These are phyloP conservation scores for Bombycilla garrulus DNA, from an alignment of 2,113 vertebrate species.

Conservation along the genomic window DNA sequence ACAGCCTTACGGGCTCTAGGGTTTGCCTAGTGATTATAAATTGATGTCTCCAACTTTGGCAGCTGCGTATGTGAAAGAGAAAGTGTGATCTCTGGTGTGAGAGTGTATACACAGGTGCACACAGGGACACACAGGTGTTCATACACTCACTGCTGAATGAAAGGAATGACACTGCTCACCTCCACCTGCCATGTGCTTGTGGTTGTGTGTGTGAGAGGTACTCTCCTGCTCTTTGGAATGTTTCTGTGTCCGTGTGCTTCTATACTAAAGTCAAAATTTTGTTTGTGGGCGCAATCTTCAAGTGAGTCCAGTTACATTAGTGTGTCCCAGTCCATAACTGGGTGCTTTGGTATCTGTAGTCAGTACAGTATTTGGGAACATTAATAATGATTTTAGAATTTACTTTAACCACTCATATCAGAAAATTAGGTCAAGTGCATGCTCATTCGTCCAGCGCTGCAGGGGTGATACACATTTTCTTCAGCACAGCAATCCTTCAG, in stretches of 20 bases:
- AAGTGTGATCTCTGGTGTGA: background rate
- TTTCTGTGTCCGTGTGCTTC: background rate
- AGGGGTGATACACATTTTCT: background rate
- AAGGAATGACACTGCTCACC: background rate
- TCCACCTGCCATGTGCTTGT: background rate
- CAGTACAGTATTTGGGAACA: background rate
- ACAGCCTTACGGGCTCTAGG: background rate
- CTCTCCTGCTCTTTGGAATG: rapidly evolving
- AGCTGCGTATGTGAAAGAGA: background rate
- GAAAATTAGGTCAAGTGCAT: conserved; percentile 16
- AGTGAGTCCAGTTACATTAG: background rate
- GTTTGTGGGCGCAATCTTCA: background rate
- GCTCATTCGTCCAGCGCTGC: background rate
- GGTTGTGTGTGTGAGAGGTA: background rate
- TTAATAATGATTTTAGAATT: background rate
- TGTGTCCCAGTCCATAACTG: background rate
- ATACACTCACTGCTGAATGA: background rate
- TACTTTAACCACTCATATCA: background rate
- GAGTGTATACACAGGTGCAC: background rate
- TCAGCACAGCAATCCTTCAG: background rate
- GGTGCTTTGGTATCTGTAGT: background rate
- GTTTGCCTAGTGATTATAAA: background rate
- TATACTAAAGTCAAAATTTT: background rate
- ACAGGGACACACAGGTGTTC: background rate
- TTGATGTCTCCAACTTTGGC: background rate